Percentiles rank a stretch among this genome's conserved stretches.
These are phyloP conservation scores for Molorchus minor DNA, from an alignment of 2,888 invertebrate genomes.

Conservation along the genomic window DNA sequence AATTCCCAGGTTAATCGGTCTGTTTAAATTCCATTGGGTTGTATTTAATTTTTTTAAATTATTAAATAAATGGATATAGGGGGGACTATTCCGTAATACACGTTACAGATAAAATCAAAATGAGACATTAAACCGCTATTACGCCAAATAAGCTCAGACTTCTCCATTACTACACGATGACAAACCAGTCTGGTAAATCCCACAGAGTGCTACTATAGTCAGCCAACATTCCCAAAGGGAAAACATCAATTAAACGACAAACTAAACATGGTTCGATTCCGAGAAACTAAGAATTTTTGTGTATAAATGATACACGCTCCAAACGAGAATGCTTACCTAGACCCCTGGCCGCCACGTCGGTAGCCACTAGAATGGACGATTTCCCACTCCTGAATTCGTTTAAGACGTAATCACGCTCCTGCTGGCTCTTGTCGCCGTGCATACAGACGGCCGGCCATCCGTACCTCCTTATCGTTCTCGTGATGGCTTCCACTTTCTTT, in stretches of 20 bases:
- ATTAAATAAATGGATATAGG: neutral
- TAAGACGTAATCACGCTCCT: slow-evolving; percentile 91
- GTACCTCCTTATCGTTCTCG: slow-evolving; percentile 81
- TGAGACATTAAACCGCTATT: too few relatives aligned
- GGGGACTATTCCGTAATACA: neutral
- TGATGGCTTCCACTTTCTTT: slow-evolving; percentile 82
- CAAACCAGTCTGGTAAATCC: slow-evolving; percentile 62
- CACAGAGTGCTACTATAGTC: slow-evolving; percentile 50
- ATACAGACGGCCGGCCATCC: slow-evolving; percentile 83
- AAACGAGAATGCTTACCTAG: slow-evolving; percentile 82
- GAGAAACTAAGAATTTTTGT: neutral
- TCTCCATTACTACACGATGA: neutral
- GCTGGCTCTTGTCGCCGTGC: slow-evolving; percentile 96
- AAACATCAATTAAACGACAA: slow-evolving; percentile 23
- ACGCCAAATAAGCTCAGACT: too few relatives aligned
- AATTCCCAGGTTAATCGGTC: neutral
- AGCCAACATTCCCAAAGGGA: slow-evolving; percentile 7
- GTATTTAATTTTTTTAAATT: neutral
- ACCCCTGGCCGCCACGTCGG: slow-evolving; percentile 97
- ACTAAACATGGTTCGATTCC: slow-evolving; percentile 44
- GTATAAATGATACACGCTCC: neutral
- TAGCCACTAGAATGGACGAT: slow-evolving; percentile 92
- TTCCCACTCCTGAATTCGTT: slow-evolving; percentile 89
- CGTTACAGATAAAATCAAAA: too few relatives aligned
- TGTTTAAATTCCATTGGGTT: neutral